Evolutionary conservation across 2,113 vertebrate species (phyloP).

Genomic region (Aegotheles bennettii): DNA sequence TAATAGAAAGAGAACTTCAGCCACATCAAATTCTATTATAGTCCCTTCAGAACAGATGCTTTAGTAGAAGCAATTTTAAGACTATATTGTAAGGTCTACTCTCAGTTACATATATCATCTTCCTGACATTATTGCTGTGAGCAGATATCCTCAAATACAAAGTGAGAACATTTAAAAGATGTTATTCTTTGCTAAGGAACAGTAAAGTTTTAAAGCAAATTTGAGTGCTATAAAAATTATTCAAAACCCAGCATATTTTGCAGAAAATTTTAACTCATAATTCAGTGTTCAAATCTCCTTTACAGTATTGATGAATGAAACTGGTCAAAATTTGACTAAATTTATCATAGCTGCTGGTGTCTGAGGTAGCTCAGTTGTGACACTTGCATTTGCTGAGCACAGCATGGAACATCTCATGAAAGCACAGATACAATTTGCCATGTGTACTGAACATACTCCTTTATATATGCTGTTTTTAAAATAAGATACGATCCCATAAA

Average conservation of each 20-base stretch:
- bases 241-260: not conserved
- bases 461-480: not conserved
- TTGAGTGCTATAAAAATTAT: not conserved
- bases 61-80: not conserved
- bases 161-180: not conserved
- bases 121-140: not conserved
- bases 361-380: not conserved
- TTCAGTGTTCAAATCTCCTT: not conserved
- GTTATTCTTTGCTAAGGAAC: not conserved
- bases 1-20: not conserved
- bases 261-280: not conserved
- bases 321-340: not conserved
- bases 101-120: not conserved
- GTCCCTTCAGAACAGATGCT: not conserved
- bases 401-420: not conserved
- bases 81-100: not conserved
- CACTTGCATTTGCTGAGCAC: not conserved
- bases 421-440: not conserved
- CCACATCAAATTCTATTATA: not conserved
- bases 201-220: not conserved
- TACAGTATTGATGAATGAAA: not conserved
- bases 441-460: not conserved
- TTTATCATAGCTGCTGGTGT: not conserved
- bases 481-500: not conserved
- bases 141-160: not conserved